Evolutionary conservation across 2,888 invertebrate species (phyloP).

Genomic region (Schizotus pectinicornis): DNA sequence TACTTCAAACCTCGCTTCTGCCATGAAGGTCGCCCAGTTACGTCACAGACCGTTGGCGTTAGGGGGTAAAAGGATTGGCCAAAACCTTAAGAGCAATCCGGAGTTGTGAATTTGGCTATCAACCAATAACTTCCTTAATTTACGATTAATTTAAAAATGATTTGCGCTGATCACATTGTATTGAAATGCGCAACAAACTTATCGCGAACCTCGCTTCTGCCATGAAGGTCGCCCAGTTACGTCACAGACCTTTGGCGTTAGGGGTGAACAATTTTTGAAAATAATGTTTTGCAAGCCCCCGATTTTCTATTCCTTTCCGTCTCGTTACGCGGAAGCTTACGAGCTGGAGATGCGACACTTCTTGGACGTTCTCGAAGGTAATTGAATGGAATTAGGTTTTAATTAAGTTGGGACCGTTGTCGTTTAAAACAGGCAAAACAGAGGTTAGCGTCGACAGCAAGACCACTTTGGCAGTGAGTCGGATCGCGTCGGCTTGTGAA

Average conservation of each 20-base stretch:
- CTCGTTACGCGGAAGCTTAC: constrained; percentile 64
- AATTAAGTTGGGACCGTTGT: constrained; percentile 17
- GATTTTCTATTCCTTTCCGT: constrained; percentile 68
- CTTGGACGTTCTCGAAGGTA: constrained; percentile 63
- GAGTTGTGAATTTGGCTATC: too few relatives aligned
- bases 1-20: constrained; percentile 66
- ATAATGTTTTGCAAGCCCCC: too few relatives aligned
- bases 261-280: too few relatives aligned
- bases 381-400: constrained; percentile 17
- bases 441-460: constrained; percentile 58
- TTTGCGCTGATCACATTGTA: too few relatives aligned
- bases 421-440: constrained; percentile 45
- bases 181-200: constrained; percentile 65
- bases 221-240: constrained; percentile 63
- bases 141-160: too few relatives aligned
- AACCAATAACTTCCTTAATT: too few relatives aligned
- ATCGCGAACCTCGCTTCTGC: constrained; percentile 68
- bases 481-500: constrained; percentile 66
- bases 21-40: constrained; percentile 64
- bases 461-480: constrained; percentile 64
- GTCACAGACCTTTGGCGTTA: constrained; percentile 53
- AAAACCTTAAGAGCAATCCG: too few relatives aligned
- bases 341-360: constrained; percentile 66
- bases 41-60: constrained; percentile 54
- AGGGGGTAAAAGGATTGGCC: constrained; percentile 92